Evolutionary conservation across 2,797 vertebrate genomes (phyloP).

Genomic region (Threskiornis aethiopicus): DNA sequence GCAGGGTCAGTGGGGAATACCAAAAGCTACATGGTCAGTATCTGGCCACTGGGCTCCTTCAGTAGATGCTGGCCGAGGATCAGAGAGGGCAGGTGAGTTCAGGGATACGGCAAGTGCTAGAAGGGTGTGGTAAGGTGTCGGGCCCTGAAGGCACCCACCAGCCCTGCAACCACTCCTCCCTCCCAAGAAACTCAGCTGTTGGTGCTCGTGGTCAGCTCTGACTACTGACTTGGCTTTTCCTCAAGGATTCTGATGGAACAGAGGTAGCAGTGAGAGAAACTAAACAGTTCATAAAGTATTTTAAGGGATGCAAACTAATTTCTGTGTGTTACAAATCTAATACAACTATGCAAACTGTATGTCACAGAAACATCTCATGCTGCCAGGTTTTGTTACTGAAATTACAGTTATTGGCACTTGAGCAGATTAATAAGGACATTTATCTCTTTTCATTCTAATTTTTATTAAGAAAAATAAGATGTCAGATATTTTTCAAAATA

Average conservation of each 20-base stretch:
- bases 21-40: neutral
- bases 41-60: neutral
- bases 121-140: neutral
- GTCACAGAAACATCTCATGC: neutral
- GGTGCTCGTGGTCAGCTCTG: rapidly evolving
- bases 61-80: neutral
- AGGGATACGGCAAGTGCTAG: rapidly evolving
- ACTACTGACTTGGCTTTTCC: neutral
- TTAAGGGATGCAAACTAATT: neutral
- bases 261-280: neutral
- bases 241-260: neutral
- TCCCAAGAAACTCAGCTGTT: neutral
- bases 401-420: neutral
- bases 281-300: neutral
- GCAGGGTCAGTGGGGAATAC: neutral
- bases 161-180: neutral
- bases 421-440: neutral
- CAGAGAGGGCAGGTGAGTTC: neutral
- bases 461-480: neutral
- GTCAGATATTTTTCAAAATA: neutral
- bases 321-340: neutral
- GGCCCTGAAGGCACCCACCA: neutral
- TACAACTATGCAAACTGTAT: neutral
- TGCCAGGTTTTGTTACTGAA: neutral
- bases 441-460: neutral